phyloP scores from a whole-genome alignment of 1,140 invertebrate genomes.

The Sarcophaga bullata region DNA sequence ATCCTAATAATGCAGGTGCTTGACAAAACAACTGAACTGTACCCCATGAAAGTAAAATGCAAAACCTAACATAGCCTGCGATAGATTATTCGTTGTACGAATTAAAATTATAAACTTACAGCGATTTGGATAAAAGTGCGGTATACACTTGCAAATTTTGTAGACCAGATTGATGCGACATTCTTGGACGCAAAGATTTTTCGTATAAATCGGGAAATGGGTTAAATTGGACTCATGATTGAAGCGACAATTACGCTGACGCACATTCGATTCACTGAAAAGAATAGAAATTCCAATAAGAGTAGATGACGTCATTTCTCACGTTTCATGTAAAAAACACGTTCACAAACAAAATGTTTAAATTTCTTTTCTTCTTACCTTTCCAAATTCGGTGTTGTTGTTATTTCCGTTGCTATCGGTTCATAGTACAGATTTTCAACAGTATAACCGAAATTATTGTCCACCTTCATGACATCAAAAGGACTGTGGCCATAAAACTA shows the following conservation, averaged over 20 bases:
- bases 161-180: conserved; percentile 71
- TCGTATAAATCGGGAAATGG: conserved; percentile 73
- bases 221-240: conserved; percentile 71
- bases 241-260: conserved; percentile 68
- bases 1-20: too few relatives aligned
- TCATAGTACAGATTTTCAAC: conserved; percentile 53
- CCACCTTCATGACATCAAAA: conserved; percentile 69
- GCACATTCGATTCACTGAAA: conserved; percentile 50
- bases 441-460: conserved; percentile 63
- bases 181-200: conserved; percentile 74
- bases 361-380: conserved; percentile 45
- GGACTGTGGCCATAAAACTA: conserved; percentile 11
- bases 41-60: too few relatives aligned
- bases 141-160: conserved; percentile 72
- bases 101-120: conserved; percentile 48
- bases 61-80: too few relatives aligned
- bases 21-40: too few relatives aligned
- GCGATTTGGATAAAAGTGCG: conserved; percentile 69
- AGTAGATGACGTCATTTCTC: neutral
- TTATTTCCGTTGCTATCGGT: conserved; percentile 52
- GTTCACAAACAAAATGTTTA: too few relatives aligned
- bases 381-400: conserved; percentile 53
- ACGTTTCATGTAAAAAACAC: too few relatives aligned
- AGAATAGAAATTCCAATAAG: neutral
- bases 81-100: too few relatives aligned